A percentile compares a stretch with the other conserved stretches of the same genome.
phyloP scores from a whole-genome alignment of 2,113 vertebrate genomes.

The Phalacrocorax carbo region DNA sequence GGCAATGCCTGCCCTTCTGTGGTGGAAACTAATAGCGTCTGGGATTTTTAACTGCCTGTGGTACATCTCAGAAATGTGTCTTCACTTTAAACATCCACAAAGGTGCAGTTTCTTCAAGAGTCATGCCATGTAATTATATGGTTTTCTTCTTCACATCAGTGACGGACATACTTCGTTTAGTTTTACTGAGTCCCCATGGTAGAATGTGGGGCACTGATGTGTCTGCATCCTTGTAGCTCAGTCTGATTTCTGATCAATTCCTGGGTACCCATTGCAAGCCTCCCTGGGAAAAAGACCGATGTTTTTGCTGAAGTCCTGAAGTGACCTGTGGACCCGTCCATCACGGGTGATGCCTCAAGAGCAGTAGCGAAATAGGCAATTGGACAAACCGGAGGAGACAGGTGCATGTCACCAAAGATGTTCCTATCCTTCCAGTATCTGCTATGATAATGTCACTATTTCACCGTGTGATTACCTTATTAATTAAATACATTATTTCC shows the following conservation, averaged over 20 bases:
- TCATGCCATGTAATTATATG: not conserved
- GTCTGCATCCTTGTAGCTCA: not conserved
- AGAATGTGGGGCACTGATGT: not conserved
- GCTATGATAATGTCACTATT: not conserved
- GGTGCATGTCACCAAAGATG: not conserved
- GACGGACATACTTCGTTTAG: not conserved
- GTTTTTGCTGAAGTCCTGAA: not conserved
- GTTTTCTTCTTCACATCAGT: not conserved
- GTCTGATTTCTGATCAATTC: not conserved
- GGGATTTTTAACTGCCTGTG: not conserved
- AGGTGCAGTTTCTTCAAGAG: not conserved
- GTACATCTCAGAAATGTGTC: not conserved
- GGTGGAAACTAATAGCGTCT: not conserved
- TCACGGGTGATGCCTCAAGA: accelerated
- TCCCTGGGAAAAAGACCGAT: not conserved
- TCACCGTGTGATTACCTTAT: not conserved
- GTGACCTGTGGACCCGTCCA: not conserved
- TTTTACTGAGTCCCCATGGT: not conserved
- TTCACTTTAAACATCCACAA: conserved; percentile 6
- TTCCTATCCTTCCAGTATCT: not conserved
- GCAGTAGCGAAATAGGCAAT: not conserved
- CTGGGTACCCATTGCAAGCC: not conserved
- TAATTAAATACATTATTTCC: not conserved
- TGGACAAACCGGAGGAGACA: not conserved
- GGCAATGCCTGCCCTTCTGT: not conserved